Evolutionary conservation across 2,113 vertebrate species (phyloP), one percentile per base, ranked within the genome.

Genomic region (Istiophorus platypterus): DNA sequence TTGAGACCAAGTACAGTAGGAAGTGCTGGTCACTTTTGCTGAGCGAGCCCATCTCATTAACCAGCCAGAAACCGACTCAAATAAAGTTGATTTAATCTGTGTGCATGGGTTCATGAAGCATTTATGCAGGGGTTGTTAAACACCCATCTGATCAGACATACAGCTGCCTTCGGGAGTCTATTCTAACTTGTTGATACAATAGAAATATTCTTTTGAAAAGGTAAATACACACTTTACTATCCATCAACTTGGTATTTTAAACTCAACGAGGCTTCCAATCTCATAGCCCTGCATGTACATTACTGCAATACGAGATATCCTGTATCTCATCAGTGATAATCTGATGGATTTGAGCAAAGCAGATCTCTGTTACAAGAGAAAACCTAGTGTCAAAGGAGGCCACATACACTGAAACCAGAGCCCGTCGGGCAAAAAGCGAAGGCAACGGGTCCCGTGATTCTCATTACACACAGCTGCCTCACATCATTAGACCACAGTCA

Each of bases 371-470:
- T 42, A 42, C 41, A 42, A 13, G 11, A 42, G 11, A 42, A 42
- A 42, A 42, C 41, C 0, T n/a, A 3, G 20, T n/a, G n/a, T 22
- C 49, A 22, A 24, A 41, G 17, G 2, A 12, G 18, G 15, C 34
- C 1, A 34, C 39, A 45, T 10, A 51, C 26, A 45, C 31, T 29
- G 51, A 52, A 45, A 5, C 18, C 11, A 26, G 6, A 39, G 57
- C 26, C 62, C 56, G 42, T n/a, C 62, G 58, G 51, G 34, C 41
- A 13, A n/a, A 27, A 24, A 57, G 6, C 6, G 14, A 27, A 51
- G 63, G 14, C 52, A 34, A 5, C 11, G 45, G 24, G 73, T 65
- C 87, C 66, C 73, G 85, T 87, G 88, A 81, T 80, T 75, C 27
- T 80, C 47, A 62, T 78, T 66, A 49, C 59, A 59, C 52, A 47